These are phyloP conservation scores for Onychorhynchus coronatus DNA, from an alignment of 2,113 vertebrate species.

Conservation along the genomic window DNA sequence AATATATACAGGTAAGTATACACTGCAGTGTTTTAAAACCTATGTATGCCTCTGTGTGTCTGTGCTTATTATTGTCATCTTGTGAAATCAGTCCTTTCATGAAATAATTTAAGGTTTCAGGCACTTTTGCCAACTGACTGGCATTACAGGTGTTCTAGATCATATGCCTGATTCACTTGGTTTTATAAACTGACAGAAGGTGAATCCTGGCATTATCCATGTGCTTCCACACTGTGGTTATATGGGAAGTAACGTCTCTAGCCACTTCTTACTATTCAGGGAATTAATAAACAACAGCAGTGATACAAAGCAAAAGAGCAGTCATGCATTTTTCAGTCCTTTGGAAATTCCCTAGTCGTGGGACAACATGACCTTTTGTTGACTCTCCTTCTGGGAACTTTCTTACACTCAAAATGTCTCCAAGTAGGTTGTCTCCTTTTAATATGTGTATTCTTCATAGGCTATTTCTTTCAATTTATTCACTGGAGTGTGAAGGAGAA, in stretches of 20 bases:
- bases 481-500: constrained; percentile 24
- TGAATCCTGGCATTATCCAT: constrained; percentile 49
- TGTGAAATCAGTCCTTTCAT: constrained; percentile 36
- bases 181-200: constrained; percentile 57
- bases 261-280: constrained; percentile 27
- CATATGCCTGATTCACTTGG: constrained; percentile 1
- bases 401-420: background rate
- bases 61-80: constrained; percentile 25
- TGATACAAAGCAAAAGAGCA: background rate
- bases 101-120: constrained; percentile 49
- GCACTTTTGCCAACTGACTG: constrained; percentile 51
- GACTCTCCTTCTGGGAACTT: constrained; percentile 43
- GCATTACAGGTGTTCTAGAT: constrained; percentile 54
- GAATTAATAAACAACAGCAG: constrained; percentile 48
- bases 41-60: background rate
- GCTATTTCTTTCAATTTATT: constrained; percentile 7
- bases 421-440: background rate
- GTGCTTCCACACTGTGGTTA: constrained; percentile 21
- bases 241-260: constrained; percentile 18
- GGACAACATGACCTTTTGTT: background rate
- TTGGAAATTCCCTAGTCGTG: background rate
- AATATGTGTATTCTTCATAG: background rate
- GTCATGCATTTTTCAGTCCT: constrained; percentile 17
- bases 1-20: background rate
- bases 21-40: background rate